Evolutionary conservation across 1,140 invertebrate genomes (phyloP).

Genomic region (Solenopsis invicta): DNA sequence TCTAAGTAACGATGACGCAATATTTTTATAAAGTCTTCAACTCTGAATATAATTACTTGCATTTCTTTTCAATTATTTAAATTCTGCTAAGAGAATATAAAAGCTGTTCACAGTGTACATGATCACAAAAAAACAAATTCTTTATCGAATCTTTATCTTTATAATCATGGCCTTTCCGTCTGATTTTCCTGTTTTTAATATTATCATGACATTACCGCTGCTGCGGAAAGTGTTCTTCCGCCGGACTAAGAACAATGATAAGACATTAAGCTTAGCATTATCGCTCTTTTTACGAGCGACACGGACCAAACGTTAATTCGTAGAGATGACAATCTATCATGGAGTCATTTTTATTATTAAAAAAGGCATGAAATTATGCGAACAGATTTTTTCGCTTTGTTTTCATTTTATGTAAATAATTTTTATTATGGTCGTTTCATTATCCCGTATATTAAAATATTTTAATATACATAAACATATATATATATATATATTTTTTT

Average conservation of each 20-base stretch:
- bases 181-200: conserved; percentile 39
- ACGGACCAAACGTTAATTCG: conserved; percentile 28
- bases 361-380: conserved; percentile 15
- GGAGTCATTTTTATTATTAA: not conserved
- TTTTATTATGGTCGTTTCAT: not conserved
- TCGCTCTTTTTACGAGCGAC: conserved; percentile 40
- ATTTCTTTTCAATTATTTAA: conserved; percentile 14
- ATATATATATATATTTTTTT: too few species aligned
- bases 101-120: not conserved
- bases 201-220: conserved; percentile 15
- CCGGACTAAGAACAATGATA: conserved; percentile 56
- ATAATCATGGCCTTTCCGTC: conserved; percentile 3
- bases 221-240: conserved; percentile 62
- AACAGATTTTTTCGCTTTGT: not conserved
- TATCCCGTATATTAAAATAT: not conserved
- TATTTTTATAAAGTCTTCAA: too few species aligned
- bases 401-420: not conserved
- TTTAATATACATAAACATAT: too few species aligned
- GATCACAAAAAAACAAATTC: not conserved
- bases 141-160: conserved; percentile 64
- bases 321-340: conserved; percentile 9
- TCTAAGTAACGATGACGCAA: too few species aligned
- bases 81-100: not conserved
- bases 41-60: too few species aligned
- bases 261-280: conserved; percentile 47